phyloP scores from a whole-genome alignment of 2,797 vertebrate species.

The Neopelma chrysocephalum region DNA sequence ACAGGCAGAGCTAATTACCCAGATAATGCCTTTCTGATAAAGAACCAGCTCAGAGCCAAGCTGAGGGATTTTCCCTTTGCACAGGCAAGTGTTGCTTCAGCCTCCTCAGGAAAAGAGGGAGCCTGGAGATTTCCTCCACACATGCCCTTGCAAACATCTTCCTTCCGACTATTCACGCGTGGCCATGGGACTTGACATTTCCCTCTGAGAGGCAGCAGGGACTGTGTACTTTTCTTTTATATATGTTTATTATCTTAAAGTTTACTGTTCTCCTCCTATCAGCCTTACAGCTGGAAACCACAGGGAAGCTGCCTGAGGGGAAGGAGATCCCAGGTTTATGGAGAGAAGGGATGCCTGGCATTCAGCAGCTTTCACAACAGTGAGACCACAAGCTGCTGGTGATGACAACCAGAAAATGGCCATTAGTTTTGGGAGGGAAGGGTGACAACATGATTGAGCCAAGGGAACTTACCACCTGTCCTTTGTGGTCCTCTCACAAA shows the following conservation, averaged over 20 bases:
- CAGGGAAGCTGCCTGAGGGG: background rate
- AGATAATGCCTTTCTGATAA: slow-evolving; percentile 34
- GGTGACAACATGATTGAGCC: background rate
- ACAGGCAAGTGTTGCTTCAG: background rate
- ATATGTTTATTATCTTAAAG: background rate
- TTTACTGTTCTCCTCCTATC: background rate
- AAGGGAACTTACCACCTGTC: background rate
- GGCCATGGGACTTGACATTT: fast-evolving
- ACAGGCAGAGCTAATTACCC: slow-evolving; percentile 46
- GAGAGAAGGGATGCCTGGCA: background rate
- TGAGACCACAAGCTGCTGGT: background rate
- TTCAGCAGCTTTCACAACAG: background rate
- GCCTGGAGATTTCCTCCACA: background rate
- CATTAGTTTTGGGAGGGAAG: background rate
- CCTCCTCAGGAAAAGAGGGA: background rate
- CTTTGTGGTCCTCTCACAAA: background rate
- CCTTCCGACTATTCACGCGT: fast-evolving
- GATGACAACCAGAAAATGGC: background rate
- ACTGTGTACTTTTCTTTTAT: background rate
- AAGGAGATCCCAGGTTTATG: background rate
- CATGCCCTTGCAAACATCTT: background rate
- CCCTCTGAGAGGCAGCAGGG: background rate
- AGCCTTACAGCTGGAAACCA: background rate
- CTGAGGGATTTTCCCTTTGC: background rate
- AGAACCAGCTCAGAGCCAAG: slow-evolving; percentile 12